Conservation (phyloP, 2,888 invertebrate species). For the Brenthis daphne region DNA sequence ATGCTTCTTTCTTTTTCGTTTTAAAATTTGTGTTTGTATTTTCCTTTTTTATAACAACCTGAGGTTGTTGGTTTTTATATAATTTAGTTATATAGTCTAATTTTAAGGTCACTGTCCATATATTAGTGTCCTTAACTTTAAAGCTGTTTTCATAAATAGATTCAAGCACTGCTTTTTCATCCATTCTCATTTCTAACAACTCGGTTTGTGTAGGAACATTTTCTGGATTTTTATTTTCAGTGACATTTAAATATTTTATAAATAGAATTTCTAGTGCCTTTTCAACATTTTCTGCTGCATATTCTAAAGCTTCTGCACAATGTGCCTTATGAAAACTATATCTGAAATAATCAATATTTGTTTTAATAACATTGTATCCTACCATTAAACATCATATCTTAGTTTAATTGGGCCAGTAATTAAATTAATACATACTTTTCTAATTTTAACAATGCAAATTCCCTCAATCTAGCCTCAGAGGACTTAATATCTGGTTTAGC, state of each 20-base stretch:
- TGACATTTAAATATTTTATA: conserved; percentile 85
- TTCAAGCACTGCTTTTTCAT: conserved; percentile 88
- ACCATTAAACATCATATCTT: not conserved
- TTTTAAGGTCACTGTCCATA: conserved; percentile 87
- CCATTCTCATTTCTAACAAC: conserved; percentile 84
- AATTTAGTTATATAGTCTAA: conserved; percentile 84
- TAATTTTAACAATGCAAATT: conserved; percentile 87
- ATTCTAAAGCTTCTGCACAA: conserved; percentile 87
- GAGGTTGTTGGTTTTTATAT: conserved; percentile 78
- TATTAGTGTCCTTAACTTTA: conserved; percentile 85
- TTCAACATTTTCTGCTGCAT: conserved; percentile 86
- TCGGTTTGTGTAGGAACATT: conserved; percentile 76
- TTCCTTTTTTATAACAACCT: conserved; percentile 68
- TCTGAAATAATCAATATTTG: conserved; percentile 63
- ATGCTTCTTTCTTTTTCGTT: conserved; percentile 81
- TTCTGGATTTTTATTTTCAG: conserved; percentile 62
- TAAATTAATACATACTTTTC: conserved; percentile 80
- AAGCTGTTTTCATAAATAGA: conserved; percentile 89
- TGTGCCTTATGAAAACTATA: conserved; percentile 89
- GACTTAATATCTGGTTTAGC: conserved; percentile 79
- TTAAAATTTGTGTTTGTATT: conserved; percentile 66
- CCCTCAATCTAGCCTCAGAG: conserved; percentile 84
- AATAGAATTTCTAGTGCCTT: conserved; percentile 87
- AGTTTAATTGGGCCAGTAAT: not conserved
- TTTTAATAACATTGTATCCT: not conserved